Conservation (phyloP, 2,797 vertebrate species). For the Pitangus sulphuratus region DNA sequence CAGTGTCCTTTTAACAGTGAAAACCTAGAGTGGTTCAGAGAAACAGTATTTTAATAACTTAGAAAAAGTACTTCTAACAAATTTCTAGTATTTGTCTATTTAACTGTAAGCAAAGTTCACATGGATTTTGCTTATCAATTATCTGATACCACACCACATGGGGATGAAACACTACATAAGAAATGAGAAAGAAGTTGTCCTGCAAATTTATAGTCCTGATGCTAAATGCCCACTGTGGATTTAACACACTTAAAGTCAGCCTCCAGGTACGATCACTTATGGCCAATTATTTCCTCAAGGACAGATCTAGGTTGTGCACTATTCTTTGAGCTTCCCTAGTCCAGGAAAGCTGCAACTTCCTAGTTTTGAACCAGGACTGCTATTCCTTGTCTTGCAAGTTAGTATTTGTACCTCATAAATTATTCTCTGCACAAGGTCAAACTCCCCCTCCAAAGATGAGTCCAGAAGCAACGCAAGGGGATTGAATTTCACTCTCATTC, state of each 20-base stretch:
- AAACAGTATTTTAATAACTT: background rate
- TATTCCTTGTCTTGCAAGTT: background rate
- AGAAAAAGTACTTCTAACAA: background rate
- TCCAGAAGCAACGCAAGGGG: conserved; percentile 93
- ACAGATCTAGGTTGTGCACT: background rate
- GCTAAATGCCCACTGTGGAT: background rate
- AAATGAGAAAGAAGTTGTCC: background rate
- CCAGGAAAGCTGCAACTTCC: background rate
- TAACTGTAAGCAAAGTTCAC: background rate
- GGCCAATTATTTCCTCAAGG: background rate
- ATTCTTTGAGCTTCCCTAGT: background rate
- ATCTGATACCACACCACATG: background rate
- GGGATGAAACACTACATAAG: background rate
- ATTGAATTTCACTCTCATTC: conserved; percentile 96
- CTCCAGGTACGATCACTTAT: background rate
- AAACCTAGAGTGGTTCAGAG: background rate
- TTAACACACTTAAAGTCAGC: background rate
- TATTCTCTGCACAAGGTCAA: conserved; percentile 96
- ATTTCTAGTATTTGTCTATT: background rate
- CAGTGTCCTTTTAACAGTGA: background rate
- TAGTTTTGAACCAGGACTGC: background rate
- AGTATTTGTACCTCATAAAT: conserved; percentile 89
- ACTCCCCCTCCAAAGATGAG: conserved; percentile 96
- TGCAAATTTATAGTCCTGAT: background rate
- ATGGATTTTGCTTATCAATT: background rate